phyloP scores from a whole-genome alignment of 2,888 invertebrate genomes.

The Sclerodermus sp. region DNA sequence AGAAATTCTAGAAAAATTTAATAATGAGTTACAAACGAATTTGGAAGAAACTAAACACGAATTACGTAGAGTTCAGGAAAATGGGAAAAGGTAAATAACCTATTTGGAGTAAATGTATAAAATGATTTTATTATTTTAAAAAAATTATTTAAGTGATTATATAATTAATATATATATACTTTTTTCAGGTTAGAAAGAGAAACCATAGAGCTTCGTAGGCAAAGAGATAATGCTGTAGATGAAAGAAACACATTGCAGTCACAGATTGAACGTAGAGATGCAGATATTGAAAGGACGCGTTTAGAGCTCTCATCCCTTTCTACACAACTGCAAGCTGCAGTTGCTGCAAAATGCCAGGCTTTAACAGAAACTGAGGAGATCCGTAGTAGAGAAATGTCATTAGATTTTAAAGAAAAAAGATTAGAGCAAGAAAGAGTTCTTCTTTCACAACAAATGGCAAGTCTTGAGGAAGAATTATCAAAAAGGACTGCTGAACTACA shows the following conservation, averaged over 20 bases:
- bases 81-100: conserved; percentile 64
- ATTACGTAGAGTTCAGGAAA: conserved; percentile 67
- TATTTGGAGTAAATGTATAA: too few relatives aligned
- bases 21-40: conserved; percentile 67
- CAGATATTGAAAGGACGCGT: conserved; percentile 73
- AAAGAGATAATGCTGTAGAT: conserved; percentile 71
- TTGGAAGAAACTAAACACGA: conserved; percentile 67
- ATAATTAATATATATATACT: conserved; percentile 11
- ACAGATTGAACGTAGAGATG: conserved; percentile 71
- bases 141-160: too few relatives aligned
- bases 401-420: conserved; percentile 81
- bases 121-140: background rate
- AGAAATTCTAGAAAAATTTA: conserved; percentile 65
- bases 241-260: conserved; percentile 75
- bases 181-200: conserved; percentile 63
- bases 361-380: conserved; percentile 79
- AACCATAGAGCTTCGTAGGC: conserved; percentile 67
- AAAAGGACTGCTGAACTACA: conserved; percentile 78
- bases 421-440: conserved; percentile 80
- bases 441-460: conserved; percentile 76
- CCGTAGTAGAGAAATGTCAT: conserved; percentile 74
- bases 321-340: conserved; percentile 74
- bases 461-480: conserved; percentile 77
- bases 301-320: conserved; percentile 70
- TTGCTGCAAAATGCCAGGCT: conserved; percentile 82